These are phyloP conservation scores for Parambassis ranga DNA, from an alignment of 2,797 vertebrate species.

Conservation along the genomic window DNA sequence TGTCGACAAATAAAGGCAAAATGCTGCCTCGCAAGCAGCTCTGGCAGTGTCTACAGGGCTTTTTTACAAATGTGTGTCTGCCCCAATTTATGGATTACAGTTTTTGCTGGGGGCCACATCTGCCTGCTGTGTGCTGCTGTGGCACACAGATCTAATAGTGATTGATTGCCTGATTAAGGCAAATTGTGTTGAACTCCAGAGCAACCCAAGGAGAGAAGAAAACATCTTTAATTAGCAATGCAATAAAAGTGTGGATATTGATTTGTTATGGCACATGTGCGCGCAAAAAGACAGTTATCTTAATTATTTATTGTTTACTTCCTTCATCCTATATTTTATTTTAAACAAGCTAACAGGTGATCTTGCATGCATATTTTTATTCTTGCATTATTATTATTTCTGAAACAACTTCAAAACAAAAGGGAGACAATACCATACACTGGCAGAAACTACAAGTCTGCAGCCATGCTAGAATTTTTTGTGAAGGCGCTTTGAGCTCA, in stretches of 20 bases:
- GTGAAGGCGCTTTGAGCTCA: too few species aligned
- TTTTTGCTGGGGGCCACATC: constrained; percentile 64
- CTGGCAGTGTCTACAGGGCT: constrained; percentile 44
- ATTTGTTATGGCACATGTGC: constrained; percentile 48
- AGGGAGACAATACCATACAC: too few species aligned
- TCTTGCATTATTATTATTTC: too few species aligned
- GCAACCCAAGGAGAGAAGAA: constrained; percentile 62
- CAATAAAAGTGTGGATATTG: constrained; percentile 62
- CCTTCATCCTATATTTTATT: constrained; percentile 11
- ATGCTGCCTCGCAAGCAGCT: constrained; percentile 47
- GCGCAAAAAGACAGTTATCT: constrained; percentile 31
- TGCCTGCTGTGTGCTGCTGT: constrained; percentile 62
- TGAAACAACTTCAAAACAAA: too few species aligned
- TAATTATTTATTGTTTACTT: constrained; percentile 29
- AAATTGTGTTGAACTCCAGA: constrained; percentile 68
- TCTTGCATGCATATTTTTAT: too few species aligned
- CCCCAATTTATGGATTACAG: constrained; percentile 66
- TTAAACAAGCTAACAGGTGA: too few species aligned
- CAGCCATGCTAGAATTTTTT: neutral
- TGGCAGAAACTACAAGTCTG: too few species aligned
- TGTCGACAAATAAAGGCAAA: constrained; percentile 60
- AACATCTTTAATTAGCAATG: constrained; percentile 59
- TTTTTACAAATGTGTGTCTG: constrained; percentile 58
- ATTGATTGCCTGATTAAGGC: constrained; percentile 75
- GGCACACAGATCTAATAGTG: constrained; percentile 66